Conservation (phyloP, 30 jellyfish, hydroid and myxozoan genomes). For the Pelagia noctiluca region DNA sequence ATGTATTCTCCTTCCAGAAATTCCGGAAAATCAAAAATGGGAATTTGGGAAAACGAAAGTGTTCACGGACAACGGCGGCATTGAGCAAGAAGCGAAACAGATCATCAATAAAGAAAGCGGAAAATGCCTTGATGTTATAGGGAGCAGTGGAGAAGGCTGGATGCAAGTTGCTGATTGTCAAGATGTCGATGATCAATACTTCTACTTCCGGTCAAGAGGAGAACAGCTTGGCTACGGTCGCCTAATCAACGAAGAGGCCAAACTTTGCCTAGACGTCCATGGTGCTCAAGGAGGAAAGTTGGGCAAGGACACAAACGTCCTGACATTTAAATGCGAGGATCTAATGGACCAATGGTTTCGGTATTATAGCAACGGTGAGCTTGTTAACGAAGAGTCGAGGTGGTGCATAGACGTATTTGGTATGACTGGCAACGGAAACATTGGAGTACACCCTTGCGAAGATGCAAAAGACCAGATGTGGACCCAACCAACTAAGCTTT, state of each 20-base stretch:
- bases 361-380: constrained; percentile 27
- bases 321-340: not conserved
- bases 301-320: constrained; percentile 3
- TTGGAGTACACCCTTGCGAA: not conserved
- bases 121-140: constrained; percentile 41
- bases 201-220: no score
- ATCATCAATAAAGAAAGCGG: constrained; percentile 25
- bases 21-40: no score
- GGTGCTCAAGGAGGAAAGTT: constrained; percentile 28
- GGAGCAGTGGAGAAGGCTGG: constrained; percentile 26
- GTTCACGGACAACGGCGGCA: constrained; percentile 47
- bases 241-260: constrained; percentile 7
- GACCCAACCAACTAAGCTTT: no score
- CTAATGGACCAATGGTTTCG: constrained; percentile 62
- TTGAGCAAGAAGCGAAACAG: constrained; percentile 34
- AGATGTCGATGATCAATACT: constrained; percentile 30
- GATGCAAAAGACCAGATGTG: constrained; percentile 16
- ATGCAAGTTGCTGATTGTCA: constrained; percentile 8
- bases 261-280: constrained; percentile 39
- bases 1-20: no score
- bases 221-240: constrained; percentile 7
- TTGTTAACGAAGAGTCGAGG: constrained; percentile 30
- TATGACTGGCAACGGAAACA: constrained; percentile 21
- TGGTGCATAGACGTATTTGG: constrained; percentile 28
- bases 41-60: constrained; percentile 7